Base-by-base conservation (phyloP, 2,113 vertebrate species). In the Thalassoma bifasciatum region DNA sequence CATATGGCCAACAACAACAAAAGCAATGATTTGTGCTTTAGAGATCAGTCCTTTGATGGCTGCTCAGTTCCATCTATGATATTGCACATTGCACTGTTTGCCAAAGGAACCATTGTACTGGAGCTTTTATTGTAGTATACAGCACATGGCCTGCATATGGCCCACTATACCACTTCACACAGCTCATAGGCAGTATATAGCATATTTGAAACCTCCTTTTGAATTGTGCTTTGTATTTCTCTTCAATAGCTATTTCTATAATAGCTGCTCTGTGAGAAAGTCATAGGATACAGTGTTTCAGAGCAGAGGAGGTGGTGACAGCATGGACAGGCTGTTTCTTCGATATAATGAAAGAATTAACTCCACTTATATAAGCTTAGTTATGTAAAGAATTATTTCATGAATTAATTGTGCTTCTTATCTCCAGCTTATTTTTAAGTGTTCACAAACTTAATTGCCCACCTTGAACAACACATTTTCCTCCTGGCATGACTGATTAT, bases 41-140 rank as follows among this genome's bases (percentile, higher is more conserved):
- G 47, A 53, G 49, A 26, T n/a, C 26, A 26, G 21, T 16, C 49
- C 50, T 69, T 68, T 21, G 24, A 74, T 78, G 66, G 56, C 50
- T 54, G 22, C 14, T 46, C 14, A 26, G 47, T 50, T 37, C 24
- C 17, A 52, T 61, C 73, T 6, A 30, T 44, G 22, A 37, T 21
- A 36, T 4, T 46, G 26, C 40, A 36, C 3, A 66, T 11, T 34
- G 61, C 10, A 49, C 46, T 22, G 24, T 61, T 66, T 75, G 13
- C 40, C 46, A 54, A 23, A 52, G 51, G 24, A 72, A 56, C 22
- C 10, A 34, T 24, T 56, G 10, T 9, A 53, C 14, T 40, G 16
- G 13, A 49, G 30, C 38, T 54, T 5, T 0, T 26, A 67, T 23
- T 56, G 14, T 9, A 37, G 19, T 19, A 16, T 24, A 17, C 4